Evolutionary conservation across 2,113 vertebrate genomes (phyloP), one percentile per base, ranked within the genome.

Genomic region (Xiphias gladius): DNA sequence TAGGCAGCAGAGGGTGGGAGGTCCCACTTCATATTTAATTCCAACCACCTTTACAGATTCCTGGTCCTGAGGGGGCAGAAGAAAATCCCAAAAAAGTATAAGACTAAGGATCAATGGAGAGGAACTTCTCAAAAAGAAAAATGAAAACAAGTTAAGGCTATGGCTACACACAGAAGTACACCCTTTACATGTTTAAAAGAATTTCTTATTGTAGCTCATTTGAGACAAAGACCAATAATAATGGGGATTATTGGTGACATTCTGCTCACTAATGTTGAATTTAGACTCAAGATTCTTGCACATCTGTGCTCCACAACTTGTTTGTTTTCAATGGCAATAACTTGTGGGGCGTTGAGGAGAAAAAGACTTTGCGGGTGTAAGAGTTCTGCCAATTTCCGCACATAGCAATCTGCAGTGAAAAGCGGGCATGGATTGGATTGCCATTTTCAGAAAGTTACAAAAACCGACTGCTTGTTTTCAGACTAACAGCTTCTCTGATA

Each of bases 41-140:
- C 98, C 98, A 91, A 99, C 97, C 91, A 98, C 96, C 92, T 99
- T 99, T 89, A 99, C 97, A 89, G 97, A 97, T 92, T 99, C 98
- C 95, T 99, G 98, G 94, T 99, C 98, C 98, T 99, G 74, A 81
- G 87, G 17, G 14, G 57, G 41, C 22, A 84, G 13, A 81, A 58
- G 19, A 63, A 71, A 57, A 83, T 10, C 26, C n/a, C 26, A 71
- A 61, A 2, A 76, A 22, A 62, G 7, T 10, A 4, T 61, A 26
- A 73, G 9, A 26, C 22, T 52, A 8, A 13, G 24, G 8, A 13
- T 57, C 5, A 73, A 39, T 9, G n/a, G 35, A 26, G 5, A n/a
- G 11, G 37, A 32, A 11, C 11, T 48, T 22, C 48, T 52, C 20
- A 39, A 17, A 37, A 30, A 66, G 10, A 71, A 22, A 48, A 62